A percentile compares a stretch with the other conserved stretches of the same genome.
Conservation (phyloP, 2,797 vertebrate genomes). For the Notamacropus eugenii region DNA sequence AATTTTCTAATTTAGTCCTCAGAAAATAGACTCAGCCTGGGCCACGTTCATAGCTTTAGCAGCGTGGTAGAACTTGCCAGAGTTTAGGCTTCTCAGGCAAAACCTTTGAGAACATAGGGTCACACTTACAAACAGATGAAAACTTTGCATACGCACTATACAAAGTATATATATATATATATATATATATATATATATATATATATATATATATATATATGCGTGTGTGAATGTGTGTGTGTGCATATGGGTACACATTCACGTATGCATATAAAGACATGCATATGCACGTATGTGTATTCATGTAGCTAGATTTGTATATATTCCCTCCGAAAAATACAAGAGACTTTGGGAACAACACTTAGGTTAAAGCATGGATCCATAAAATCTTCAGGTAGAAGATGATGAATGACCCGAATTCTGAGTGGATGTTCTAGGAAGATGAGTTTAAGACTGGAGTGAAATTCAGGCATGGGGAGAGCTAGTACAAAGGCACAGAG, state of each 20-base stretch:
- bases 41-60: not conserved
- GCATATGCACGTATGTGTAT: too few species aligned
- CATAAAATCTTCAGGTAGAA: not conserved
- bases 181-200: not conserved
- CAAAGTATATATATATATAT: not conserved
- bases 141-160: not conserved
- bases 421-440: not conserved
- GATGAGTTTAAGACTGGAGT: not conserved
- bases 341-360: not conserved
- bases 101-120: not conserved
- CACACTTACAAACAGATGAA: not conserved
- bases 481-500: not conserved
- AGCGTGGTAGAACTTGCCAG: not conserved
- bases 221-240: too few species aligned
- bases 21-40: not conserved
- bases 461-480: not conserved
- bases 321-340: not conserved
- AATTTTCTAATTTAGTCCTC: not conserved
- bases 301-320: not conserved
- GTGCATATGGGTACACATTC: too few species aligned
- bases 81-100: not conserved
- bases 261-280: too few species aligned
- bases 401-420: not conserved
- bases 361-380: not conserved
- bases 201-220: not conserved